These are phyloP conservation scores for Ooceraea biroi DNA, from an alignment of 1,140 invertebrate genomes.

Conservation along the genomic window DNA sequence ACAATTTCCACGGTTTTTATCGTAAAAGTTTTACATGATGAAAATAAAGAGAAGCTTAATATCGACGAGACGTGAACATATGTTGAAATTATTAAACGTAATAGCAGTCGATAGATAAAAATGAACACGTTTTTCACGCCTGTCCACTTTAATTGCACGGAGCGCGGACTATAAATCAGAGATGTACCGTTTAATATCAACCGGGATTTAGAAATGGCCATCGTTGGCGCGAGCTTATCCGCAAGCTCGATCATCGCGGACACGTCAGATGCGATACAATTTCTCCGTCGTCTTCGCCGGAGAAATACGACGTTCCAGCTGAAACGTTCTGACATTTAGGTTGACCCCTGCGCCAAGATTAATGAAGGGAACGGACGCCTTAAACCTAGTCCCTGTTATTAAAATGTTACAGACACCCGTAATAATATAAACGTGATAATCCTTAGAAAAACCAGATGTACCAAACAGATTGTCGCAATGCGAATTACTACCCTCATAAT, in stretches of 20 bases:
- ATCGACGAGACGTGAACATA: not conserved
- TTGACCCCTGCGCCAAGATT: not conserved
- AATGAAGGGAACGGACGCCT: constrained; percentile 7
- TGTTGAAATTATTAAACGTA: constrained; percentile 11
- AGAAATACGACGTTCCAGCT: constrained; percentile 52
- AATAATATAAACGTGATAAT: too few relatives aligned
- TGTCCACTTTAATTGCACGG: constrained; percentile 21
- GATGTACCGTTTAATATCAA: constrained; percentile 57
- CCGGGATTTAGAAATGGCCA: constrained; percentile 60
- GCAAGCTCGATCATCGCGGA: constrained; percentile 64
- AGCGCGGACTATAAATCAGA: constrained; percentile 54
- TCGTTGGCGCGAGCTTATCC: constrained; percentile 46
- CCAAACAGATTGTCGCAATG: not conserved
- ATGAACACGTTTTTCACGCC: not conserved
- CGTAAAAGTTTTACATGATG: not conserved
- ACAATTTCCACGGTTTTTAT: not conserved
- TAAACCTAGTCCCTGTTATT: not conserved
- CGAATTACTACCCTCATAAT: constrained; percentile 11
- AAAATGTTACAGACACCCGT: not conserved
- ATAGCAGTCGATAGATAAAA: constrained; percentile 26
- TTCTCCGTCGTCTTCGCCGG: constrained; percentile 58
- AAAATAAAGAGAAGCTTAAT: not conserved
- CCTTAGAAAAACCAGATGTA: not conserved
- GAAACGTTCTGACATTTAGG: constrained; percentile 22
- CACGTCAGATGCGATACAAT: constrained; percentile 68